A percentile compares a stretch with the other conserved stretches of the same genome.
phyloP scores from a whole-genome alignment of 2,888 invertebrate genomes.

The Galeopsomyia nigrocyanea region DNA sequence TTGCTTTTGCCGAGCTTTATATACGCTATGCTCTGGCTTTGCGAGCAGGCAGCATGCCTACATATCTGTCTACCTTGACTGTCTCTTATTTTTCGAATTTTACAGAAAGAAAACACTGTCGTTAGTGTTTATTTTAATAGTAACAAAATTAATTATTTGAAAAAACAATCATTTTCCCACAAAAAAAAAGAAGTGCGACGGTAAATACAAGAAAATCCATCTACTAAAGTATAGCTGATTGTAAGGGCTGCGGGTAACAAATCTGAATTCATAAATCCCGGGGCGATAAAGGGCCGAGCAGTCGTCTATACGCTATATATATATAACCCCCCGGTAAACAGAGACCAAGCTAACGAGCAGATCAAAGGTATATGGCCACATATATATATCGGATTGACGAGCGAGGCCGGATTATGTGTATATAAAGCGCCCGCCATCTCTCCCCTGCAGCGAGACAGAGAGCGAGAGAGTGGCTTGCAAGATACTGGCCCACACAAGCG shows the following conservation, averaged over 20 bases:
- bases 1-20: neutral
- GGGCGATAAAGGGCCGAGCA: conserved; percentile 63
- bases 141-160: too few species aligned
- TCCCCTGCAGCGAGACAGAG: conserved; percentile 1
- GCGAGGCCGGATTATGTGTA: conserved; percentile 19
- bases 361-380: conserved; percentile 57
- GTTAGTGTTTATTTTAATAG: too few species aligned
- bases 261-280: conserved; percentile 61
- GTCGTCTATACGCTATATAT: conserved; percentile 56
- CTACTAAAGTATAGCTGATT: too few species aligned
- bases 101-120: too few species aligned
- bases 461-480: neutral
- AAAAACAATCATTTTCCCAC: too few species aligned
- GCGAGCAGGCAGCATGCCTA: too few species aligned
- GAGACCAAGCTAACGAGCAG: conserved; percentile 55
- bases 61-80: too few species aligned
- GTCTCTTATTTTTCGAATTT: too few species aligned
- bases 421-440: conserved; percentile 4
- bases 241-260: conserved; percentile 17
- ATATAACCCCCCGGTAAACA: conserved; percentile 48
- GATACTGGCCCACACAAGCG: conserved; percentile 20
- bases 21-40: too few species aligned
- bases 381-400: conserved; percentile 56
- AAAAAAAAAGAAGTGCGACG: too few species aligned
- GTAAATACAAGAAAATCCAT: too few species aligned